A percentile compares a stretch with the other conserved stretches of the same genome.
Evolutionary conservation across 2,113 vertebrate species (phyloP).

Genomic region (Puntigrus tetrazona): DNA sequence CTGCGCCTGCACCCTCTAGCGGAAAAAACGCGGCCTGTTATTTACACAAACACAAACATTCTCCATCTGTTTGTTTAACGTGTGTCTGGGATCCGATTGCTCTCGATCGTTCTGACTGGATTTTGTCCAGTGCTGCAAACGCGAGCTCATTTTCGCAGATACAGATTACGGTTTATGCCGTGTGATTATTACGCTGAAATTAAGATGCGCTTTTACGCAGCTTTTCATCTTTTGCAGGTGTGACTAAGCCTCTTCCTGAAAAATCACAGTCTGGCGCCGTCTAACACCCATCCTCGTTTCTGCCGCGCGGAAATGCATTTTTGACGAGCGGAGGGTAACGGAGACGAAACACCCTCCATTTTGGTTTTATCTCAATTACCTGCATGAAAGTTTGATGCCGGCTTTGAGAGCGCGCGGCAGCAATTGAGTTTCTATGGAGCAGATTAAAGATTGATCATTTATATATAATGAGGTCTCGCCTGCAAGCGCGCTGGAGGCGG

Average conservation of each 20-base stretch:
- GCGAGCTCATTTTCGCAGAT: neutral
- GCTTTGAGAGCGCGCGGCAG: conserved; percentile 46
- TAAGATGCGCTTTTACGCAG: too few species aligned
- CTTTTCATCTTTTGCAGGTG: too few species aligned
- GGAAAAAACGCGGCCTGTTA: neutral
- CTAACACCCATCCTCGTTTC: conserved; percentile 51
- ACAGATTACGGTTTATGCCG: too few species aligned
- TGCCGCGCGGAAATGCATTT: conserved; percentile 39
- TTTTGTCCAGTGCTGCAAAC: neutral
- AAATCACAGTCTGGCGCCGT: conserved; percentile 61
- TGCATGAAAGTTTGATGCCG: conserved; percentile 71
- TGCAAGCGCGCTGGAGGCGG: conserved; percentile 8
- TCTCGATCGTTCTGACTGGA: conserved; percentile 7
- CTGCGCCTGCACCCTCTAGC: conserved; percentile 35
- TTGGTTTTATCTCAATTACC: conserved; percentile 74
- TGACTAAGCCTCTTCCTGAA: neutral
- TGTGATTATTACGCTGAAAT: too few species aligned
- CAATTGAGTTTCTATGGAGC: conserved; percentile 59
- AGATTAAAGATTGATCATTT: conserved; percentile 72
- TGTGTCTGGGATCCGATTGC: neutral
- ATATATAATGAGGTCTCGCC: conserved; percentile 57
- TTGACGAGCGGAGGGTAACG: conserved; percentile 34
- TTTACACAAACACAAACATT: neutral
- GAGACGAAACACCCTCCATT: conserved; percentile 56
- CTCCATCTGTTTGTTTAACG: conserved; percentile 18